A percentile compares a stretch with the other conserved stretches of the same genome.
Conservation (phyloP, 1,140 invertebrate genomes). For the Scaptomyza hsui region DNA sequence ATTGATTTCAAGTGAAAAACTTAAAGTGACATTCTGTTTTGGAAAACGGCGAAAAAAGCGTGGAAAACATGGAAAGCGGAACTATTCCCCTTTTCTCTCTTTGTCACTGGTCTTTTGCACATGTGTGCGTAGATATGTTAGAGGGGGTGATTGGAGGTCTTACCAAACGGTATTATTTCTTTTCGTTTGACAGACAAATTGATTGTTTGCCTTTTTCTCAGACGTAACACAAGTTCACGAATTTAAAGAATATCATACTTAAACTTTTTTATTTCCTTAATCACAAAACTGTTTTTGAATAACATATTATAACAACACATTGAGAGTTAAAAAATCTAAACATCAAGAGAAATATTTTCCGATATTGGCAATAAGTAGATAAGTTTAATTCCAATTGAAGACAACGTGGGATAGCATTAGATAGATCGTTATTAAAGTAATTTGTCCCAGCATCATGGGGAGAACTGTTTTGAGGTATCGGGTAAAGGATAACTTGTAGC, state of each 20-base stretch:
- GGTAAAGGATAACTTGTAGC: slow-evolving; percentile 89
- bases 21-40: slow-evolving; percentile 50
- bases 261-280: too few species aligned
- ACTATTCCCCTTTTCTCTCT: background rate
- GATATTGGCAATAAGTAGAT: background rate
- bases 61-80: slow-evolving; percentile 55
- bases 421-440: slow-evolving; percentile 87
- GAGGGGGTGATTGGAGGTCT: slow-evolving; percentile 1
- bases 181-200: slow-evolving; percentile 41
- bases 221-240: slow-evolving; percentile 20
- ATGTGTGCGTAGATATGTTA: background rate
- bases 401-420: slow-evolving; percentile 88
- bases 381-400: slow-evolving; percentile 86
- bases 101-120: background rate
- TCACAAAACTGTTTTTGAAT: too few species aligned
- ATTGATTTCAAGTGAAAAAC: slow-evolving; percentile 48
- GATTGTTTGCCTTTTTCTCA: slow-evolving; percentile 34
- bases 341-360: too few species aligned
- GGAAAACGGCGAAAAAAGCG: slow-evolving; percentile 28
- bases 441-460: slow-evolving; percentile 90
- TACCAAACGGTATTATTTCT: slow-evolving; percentile 10
- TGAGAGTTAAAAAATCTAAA: too few species aligned
- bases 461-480: slow-evolving; percentile 87
- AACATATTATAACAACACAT: too few species aligned
- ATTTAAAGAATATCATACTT: background rate